A percentile compares a stretch with the other conserved stretches of the same genome.
phyloP scores from a whole-genome alignment of 1,140 invertebrate genomes.

The Drosophila lowei region DNA sequence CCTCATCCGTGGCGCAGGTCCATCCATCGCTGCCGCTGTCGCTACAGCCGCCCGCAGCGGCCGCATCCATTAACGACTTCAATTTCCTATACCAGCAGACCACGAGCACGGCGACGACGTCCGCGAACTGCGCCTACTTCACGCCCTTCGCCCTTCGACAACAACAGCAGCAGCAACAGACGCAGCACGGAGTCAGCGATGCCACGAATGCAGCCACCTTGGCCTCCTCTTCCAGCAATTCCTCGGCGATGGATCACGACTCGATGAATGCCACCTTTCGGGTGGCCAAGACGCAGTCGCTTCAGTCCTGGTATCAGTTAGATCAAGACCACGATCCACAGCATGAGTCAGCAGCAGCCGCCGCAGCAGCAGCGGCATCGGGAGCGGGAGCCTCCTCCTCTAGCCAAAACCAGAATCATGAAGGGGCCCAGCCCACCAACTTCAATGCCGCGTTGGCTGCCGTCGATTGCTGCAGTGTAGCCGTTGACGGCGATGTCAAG shows the following conservation, averaged over 20 bases:
- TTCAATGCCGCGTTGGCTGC: slow-evolving; percentile 67
- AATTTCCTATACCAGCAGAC: slow-evolving; percentile 65
- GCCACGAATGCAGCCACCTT: slow-evolving; percentile 75
- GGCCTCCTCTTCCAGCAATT: slow-evolving; percentile 73
- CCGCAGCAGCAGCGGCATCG: slow-evolving; percentile 12
- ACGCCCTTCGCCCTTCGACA: slow-evolving; percentile 56
- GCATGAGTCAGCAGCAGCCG: slow-evolving; percentile 14
- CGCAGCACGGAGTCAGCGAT: slow-evolving; percentile 57
- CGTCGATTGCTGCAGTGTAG: slow-evolving; percentile 68
- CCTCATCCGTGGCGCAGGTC: slow-evolving; percentile 43
- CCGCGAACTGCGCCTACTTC: slow-evolving; percentile 39
- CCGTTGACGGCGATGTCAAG: slow-evolving; percentile 67
- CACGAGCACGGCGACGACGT: slow-evolving; percentile 26
- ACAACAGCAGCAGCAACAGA: slow-evolving; percentile 47
- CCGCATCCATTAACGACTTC: slow-evolving; percentile 49
- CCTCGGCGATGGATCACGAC: slow-evolving; percentile 63
- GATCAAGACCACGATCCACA: slow-evolving; percentile 34
- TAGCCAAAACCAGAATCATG: slow-evolving; percentile 36
- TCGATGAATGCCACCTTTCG: slow-evolving; percentile 71
- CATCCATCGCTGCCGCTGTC: slow-evolving; percentile 12
- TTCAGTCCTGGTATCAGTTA: slow-evolving; percentile 55
- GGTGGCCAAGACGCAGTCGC: slow-evolving; percentile 52
- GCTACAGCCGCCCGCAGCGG: slow-evolving; percentile 21
- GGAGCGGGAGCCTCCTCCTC: slow-evolving; percentile 31
- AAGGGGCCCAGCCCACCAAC: slow-evolving; percentile 62